Evolutionary conservation across 2,797 vertebrate genomes (phyloP).

Genomic region (Thripadectes ignobilis): DNA sequence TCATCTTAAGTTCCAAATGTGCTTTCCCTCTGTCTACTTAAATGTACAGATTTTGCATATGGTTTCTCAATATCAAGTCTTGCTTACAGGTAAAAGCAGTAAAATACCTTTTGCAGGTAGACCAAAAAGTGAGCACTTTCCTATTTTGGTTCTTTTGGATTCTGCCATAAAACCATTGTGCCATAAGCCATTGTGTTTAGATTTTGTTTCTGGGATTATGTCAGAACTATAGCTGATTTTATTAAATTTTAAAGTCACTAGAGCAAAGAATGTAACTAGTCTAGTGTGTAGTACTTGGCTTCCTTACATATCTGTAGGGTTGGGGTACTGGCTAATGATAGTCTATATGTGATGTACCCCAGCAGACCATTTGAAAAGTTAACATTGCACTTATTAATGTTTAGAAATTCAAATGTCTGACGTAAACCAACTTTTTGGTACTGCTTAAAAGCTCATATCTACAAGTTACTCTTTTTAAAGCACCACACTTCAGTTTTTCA

Average conservation of each 20-base stretch:
- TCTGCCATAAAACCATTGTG: fast-evolving
- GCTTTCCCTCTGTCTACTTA: background rate
- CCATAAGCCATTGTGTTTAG: background rate
- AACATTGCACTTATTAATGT: background rate
- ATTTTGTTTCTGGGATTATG: background rate
- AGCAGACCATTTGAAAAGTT: background rate
- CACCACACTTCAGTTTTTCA: background rate
- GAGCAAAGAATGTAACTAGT: background rate
- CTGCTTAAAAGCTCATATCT: background rate
- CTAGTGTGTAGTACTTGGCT: background rate
- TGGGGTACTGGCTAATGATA: background rate
- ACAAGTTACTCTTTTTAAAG: background rate
- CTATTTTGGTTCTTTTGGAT: background rate
- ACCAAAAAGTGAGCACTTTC: background rate
- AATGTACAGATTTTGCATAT: background rate
- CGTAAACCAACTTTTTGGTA: background rate
- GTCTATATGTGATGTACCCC: background rate
- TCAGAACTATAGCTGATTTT: background rate
- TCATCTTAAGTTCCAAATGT: background rate
- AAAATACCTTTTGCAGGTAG: background rate
- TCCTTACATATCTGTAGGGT: fast-evolving
- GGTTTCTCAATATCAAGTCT: background rate
- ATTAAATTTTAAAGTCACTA: background rate
- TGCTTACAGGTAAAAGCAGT: background rate
- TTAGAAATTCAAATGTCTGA: background rate